Evolutionary conservation across 2,113 vertebrate genomes (phyloP).

Genomic region (Tragelaphus strepsiceros): DNA sequence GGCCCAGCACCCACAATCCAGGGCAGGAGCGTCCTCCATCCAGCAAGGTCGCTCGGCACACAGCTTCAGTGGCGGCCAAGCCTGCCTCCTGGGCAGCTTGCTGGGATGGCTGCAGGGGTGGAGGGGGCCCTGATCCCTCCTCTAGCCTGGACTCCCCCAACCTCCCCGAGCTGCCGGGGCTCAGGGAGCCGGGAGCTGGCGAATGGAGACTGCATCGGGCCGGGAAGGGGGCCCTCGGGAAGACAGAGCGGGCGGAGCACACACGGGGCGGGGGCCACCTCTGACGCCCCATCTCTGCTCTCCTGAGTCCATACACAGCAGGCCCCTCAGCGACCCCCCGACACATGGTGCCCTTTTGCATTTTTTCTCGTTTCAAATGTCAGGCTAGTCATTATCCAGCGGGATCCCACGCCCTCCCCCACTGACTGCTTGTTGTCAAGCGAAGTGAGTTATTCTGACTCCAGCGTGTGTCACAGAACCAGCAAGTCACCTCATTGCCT

Average conservation of each 20-base stretch:
- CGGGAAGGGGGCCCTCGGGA: accelerated
- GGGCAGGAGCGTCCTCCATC: accelerated
- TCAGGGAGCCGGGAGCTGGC: accelerated
- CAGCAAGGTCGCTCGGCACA: accelerated
- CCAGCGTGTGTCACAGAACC: neutral
- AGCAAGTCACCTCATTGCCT: neutral
- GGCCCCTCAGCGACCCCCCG: accelerated
- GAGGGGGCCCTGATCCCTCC: neutral
- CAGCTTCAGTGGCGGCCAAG: accelerated
- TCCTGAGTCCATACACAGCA: accelerated
- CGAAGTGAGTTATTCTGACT: no score
- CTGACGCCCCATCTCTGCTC: accelerated
- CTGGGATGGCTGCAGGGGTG: accelerated
- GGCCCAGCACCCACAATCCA: accelerated
- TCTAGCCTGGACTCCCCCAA: accelerated
- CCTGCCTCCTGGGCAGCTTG: neutral
- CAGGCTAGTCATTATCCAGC: neutral
- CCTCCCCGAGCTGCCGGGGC: accelerated
- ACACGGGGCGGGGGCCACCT: accelerated
- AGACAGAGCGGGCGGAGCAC: accelerated
- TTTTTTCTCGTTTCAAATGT: neutral
- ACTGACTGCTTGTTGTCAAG: neutral
- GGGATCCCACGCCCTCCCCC: neutral
- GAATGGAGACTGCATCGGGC: neutral
- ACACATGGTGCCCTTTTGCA: neutral